A percentile compares a stretch with the other conserved stretches of the same genome.
phyloP scores from a whole-genome alignment of 2,113 vertebrate species.

The Acanthisitta chloris region DNA sequence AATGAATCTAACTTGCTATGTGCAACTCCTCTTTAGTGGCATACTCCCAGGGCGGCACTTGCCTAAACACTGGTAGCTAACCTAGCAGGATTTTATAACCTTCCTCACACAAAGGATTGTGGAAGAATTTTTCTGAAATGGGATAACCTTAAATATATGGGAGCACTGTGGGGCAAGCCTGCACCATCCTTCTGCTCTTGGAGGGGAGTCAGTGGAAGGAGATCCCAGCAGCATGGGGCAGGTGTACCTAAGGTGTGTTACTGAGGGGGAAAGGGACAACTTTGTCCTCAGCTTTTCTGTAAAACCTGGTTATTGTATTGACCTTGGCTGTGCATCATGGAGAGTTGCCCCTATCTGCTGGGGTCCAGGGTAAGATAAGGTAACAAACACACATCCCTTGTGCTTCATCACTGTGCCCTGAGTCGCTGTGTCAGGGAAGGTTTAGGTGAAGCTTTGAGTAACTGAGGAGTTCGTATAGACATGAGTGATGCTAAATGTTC shows the following conservation, averaged over 20 bases:
- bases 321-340: background rate
- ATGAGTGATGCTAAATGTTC: background rate
- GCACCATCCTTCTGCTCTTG: background rate
- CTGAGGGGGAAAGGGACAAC: accelerated
- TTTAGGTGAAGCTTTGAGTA: background rate
- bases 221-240: background rate
- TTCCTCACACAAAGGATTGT: accelerated
- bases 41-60: background rate
- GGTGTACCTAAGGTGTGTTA: background rate
- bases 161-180: background rate
- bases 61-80: background rate
- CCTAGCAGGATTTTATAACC: background rate
- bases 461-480: background rate
- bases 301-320: background rate
- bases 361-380: background rate
- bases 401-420: background rate
- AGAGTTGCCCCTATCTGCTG: background rate
- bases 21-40: background rate
- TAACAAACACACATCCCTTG: accelerated
- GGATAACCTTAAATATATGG: background rate
- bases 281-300: background rate
- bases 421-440: background rate
- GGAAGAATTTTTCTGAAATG: background rate
- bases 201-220: background rate
- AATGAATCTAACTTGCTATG: background rate